Percentiles rank a stretch among this genome's conserved stretches.
These are phyloP conservation scores for Macroglossus sobrinus DNA, from an alignment of 2,113 vertebrate genomes.

Conservation along the genomic window DNA sequence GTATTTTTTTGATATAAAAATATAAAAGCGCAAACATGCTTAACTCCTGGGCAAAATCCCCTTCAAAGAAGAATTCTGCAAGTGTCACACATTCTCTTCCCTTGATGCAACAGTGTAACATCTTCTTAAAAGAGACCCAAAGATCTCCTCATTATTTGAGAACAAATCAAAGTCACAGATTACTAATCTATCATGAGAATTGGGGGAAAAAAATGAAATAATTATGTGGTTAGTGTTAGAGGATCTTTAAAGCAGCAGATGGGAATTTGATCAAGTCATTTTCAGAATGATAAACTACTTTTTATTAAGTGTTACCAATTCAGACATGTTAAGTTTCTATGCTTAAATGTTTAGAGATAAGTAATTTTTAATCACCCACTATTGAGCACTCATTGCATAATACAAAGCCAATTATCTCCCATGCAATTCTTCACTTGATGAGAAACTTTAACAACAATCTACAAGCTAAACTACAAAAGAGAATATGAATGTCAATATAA, in stretches of 20 bases:
- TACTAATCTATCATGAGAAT: neutral
- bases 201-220: neutral
- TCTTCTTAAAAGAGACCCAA: neutral
- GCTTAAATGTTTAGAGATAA: conserved; percentile 2
- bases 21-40: neutral
- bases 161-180: conserved; percentile 17
- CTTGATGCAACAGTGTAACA: neutral
- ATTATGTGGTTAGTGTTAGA: neutral
- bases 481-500: conserved; percentile 59
- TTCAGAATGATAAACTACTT: neutral
- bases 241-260: neutral
- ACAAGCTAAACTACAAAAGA: conserved; percentile 57
- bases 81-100: neutral
- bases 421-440: neutral
- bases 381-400: neutral
- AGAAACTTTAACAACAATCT: conserved; percentile 35
- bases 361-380: conserved; percentile 8
- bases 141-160: neutral
- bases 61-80: neutral
- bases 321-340: neutral
- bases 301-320: neutral
- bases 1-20: neutral
- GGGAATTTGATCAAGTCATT: conserved; percentile 9
- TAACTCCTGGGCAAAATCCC: conserved; percentile 10
- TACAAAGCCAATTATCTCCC: neutral